phyloP scores from a whole-genome alignment of 2,888 invertebrate genomes.

The Ornithoptera priamus region DNA sequence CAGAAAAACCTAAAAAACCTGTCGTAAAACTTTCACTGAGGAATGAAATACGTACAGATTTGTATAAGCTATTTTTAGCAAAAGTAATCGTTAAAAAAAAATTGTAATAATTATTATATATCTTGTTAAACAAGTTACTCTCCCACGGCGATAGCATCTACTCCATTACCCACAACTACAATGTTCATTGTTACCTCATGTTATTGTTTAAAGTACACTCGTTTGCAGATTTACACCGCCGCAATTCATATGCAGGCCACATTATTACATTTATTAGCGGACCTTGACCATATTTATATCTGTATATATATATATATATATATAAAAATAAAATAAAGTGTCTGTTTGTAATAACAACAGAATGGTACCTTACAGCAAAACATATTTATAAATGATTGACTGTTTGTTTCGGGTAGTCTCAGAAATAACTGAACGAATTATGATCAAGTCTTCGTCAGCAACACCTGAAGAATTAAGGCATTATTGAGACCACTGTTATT shows the following conservation, averaged over 20 bases:
- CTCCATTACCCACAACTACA: constrained; percentile 2
- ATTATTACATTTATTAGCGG: background rate
- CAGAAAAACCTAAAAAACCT: no score
- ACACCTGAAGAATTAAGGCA: no score
- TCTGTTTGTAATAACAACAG: background rate
- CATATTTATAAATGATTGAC: background rate
- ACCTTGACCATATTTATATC: background rate
- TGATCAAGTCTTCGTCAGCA: no score
- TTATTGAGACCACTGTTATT: no score
- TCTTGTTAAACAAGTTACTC: constrained; percentile 25
- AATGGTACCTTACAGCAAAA: background rate
- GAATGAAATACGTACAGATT: background rate
- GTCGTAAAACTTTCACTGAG: constrained; percentile 7
- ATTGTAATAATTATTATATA: constrained; percentile 18
- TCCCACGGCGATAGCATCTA: constrained; percentile 23
- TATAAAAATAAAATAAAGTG: background rate
- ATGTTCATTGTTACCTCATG: constrained; percentile 14
- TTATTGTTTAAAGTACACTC: constrained; percentile 4
- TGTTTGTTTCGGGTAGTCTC: no score
- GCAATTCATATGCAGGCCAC: background rate
- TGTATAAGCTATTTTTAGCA: constrained; percentile 15
- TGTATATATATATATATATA: background rate
- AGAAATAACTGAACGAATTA: no score
- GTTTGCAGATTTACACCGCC: background rate
- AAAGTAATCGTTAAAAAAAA: constrained; percentile 16